Evolutionary conservation across 1,140 invertebrate genomes (phyloP), one percentile per base, ranked within the genome.

Genomic region (Rhagoletis zephyria): DNA sequence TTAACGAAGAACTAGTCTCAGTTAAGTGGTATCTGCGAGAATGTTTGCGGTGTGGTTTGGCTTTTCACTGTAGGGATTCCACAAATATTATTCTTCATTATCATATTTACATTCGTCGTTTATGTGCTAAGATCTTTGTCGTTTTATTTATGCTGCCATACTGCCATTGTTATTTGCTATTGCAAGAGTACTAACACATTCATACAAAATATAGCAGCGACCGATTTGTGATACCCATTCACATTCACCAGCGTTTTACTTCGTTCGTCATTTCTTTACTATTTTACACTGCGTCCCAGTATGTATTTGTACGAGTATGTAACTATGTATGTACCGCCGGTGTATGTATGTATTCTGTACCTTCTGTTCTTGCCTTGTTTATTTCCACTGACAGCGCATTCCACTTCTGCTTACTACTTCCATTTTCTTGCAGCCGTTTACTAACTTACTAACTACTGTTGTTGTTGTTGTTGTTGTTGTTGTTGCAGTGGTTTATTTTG

Each of bases 351-450:
- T 56, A 10, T 51, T 56, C n/a, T 81, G 45, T 81, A n/a, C 74
- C 19, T 56, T 81, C 74, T 59, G 74, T 81, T 81, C 74, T 81
- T 81, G 74, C 12, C 74, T 81, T 81, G 48, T 81, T 81, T 81
- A 56, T 81, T 56, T 42, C 74, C 48, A 30, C 74, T 81, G 14
- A 19, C 48, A 51, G 74, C 48, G 45, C 45, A 81, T 81, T 14
- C 48, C 19, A 4, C 16, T 12, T 63, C 4, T 60, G 59, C 12
- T 16, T 63, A 14, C 16, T 16, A 16, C 12, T 63, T 63, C 6
- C 64, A 67, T 19, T n/a, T 16, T n/a, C 63, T n/a, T n/a, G 9
- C 64, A 40, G 42, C 40, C 7, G 65, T 40, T 74, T 74, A 7
- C 67, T 74, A 10, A 40, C 14, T 74, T 48, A 45, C 42, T 74